Evolutionary conservation across 2,888 invertebrate species (phyloP).

Genomic region (Cheilosia variabilis): DNA sequence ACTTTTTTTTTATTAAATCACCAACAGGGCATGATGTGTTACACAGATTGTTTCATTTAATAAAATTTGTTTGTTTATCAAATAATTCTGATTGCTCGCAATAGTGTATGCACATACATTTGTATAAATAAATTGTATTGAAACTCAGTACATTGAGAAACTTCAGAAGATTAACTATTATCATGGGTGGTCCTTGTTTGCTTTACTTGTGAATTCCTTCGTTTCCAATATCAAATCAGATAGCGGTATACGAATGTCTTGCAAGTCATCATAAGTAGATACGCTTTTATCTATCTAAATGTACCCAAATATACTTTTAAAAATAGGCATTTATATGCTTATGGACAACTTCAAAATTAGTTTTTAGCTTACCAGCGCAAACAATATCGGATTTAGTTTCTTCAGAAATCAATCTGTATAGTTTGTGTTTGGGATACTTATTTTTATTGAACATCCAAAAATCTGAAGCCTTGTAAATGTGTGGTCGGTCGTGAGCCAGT

Average conservation of each 20-base stretch:
- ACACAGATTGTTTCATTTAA: constrained; percentile 13
- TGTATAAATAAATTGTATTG: background rate
- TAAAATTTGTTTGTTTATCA: constrained; percentile 44
- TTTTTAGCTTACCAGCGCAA: too few relatives aligned
- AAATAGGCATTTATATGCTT: too few relatives aligned
- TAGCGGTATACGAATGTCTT: background rate
- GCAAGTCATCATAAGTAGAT: background rate
- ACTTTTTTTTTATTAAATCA: constrained; percentile 6
- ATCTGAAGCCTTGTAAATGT: too few relatives aligned
- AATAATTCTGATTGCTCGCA: constrained; percentile 37
- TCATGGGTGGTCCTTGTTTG: constrained; percentile 23
- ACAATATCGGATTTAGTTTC: too few relatives aligned
- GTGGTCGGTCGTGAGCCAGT: too few relatives aligned
- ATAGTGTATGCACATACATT: constrained; percentile 31
- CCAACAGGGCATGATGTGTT: constrained; percentile 20
- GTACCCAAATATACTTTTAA: too few relatives aligned
- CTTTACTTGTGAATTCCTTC: background rate
- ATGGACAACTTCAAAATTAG: too few relatives aligned
- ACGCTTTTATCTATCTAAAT: too few relatives aligned
- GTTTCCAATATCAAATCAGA: background rate
- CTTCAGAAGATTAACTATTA: background rate
- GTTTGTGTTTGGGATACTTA: too few relatives aligned
- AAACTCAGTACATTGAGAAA: background rate
- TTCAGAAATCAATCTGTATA: too few relatives aligned
- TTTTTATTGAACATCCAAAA: too few relatives aligned